phyloP scores from a whole-genome alignment of 2,113 vertebrate species.

The Tupaia chinensis region DNA sequence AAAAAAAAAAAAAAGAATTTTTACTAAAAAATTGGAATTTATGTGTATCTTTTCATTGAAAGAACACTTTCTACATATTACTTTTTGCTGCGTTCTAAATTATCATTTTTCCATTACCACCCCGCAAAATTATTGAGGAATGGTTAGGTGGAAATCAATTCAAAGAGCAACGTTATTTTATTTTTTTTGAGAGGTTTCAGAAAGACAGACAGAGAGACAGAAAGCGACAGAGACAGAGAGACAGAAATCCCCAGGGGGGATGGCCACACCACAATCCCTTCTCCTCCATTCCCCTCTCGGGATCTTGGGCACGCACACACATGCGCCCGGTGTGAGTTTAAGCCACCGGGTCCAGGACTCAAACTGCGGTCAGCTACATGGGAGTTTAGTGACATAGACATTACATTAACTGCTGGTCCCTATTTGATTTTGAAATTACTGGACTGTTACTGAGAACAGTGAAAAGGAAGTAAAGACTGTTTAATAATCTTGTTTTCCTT shows the following conservation, averaged over 20 bases:
- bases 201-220: no score
- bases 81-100: not conserved
- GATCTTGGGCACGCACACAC: no score
- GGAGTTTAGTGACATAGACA: no score
- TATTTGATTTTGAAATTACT: not conserved
- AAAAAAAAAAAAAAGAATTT: not conserved
- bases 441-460: not conserved
- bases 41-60: slow-evolving; percentile 22
- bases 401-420: no score
- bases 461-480: not conserved
- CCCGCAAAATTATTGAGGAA: not conserved
- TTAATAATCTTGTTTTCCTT: not conserved
- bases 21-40: slow-evolving; percentile 35
- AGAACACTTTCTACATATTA: not conserved
- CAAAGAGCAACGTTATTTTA: not conserved
- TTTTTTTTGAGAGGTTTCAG: no score
- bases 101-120: not conserved
- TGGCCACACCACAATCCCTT: no score
- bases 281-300: no score
- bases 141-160: not conserved
- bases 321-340: no score
- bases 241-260: no score
- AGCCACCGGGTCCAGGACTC: no score
- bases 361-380: no score
- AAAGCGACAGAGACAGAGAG: no score